Evolutionary conservation across 2,113 vertebrate genomes (phyloP).

Genomic region (Corythoichthys intestinalis): DNA sequence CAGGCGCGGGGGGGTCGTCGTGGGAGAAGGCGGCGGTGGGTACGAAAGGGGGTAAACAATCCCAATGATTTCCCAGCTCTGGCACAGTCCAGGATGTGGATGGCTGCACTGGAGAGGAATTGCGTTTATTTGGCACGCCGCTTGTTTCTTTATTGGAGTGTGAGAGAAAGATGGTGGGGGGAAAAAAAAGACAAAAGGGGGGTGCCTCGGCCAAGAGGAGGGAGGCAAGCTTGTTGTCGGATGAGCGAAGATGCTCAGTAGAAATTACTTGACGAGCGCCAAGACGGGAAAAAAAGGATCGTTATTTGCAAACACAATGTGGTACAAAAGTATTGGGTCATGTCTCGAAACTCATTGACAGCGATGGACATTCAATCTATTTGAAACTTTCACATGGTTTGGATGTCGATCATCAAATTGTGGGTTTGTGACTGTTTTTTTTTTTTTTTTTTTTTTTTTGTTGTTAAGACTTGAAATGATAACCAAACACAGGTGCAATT

Average conservation of each 20-base stretch:
- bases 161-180: slow-evolving; percentile 34
- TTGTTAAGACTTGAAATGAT: neutral
- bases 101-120: slow-evolving; percentile 71
- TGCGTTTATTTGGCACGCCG: slow-evolving; percentile 64
- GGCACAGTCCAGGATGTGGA: slow-evolving; percentile 69
- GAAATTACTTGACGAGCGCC: slow-evolving; percentile 61
- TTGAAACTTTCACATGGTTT: too few species aligned
- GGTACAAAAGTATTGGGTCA: neutral
- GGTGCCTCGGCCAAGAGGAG: slow-evolving; percentile 7
- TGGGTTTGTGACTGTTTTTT: too few species aligned
- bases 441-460: too few species aligned
- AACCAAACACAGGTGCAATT: neutral
- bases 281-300: slow-evolving; percentile 45
- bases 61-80: slow-evolving; percentile 72
- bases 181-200: slow-evolving; percentile 21
- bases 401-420: too few species aligned
- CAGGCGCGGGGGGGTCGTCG: slow-evolving; percentile 16
- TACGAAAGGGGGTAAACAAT: slow-evolving; percentile 52
- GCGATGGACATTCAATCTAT: too few species aligned
- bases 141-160: slow-evolving; percentile 67
- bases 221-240: slow-evolving; percentile 54
- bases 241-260: slow-evolving; percentile 54
- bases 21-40: slow-evolving; percentile 14
- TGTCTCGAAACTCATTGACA: neutral
- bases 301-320: slow-evolving; percentile 54